A percentile compares a stretch with the other conserved stretches of the same genome.
These are phyloP conservation scores for Parambassis ranga DNA, from an alignment of 2,797 vertebrate genomes.

Conservation along the genomic window DNA sequence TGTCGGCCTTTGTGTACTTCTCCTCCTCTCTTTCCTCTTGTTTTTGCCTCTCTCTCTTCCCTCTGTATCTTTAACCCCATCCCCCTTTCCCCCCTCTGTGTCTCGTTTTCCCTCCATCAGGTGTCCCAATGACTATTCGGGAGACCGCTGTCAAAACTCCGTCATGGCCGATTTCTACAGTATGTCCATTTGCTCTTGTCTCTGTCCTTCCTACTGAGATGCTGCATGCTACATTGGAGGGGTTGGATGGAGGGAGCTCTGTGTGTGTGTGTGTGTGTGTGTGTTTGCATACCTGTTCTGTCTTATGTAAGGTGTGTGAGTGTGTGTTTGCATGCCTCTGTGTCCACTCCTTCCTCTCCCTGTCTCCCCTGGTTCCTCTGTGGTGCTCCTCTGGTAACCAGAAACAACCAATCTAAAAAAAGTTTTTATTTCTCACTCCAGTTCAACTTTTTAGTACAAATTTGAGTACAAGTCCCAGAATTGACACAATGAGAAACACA, in stretches of 20 bases:
- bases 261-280: conserved; percentile 30
- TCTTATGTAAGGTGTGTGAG: conserved; percentile 14
- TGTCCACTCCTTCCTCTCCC: conserved; percentile 50
- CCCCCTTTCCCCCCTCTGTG: conserved; percentile 81
- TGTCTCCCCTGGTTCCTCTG: conserved; percentile 60
- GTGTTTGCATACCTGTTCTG: neutral
- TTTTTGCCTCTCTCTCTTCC: conserved; percentile 44
- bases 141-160: conserved; percentile 99
- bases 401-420: conserved; percentile 16
- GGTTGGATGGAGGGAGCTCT: conserved; percentile 34
- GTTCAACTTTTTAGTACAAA: neutral
- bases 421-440: conserved; percentile 1
- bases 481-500: neutral
- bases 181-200: conserved; percentile 93
- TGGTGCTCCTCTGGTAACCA: conserved; percentile 42
- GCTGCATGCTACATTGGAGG: conserved; percentile 65
- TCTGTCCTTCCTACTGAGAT: conserved; percentile 71
- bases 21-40: conserved; percentile 38
- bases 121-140: conserved; percentile 99
- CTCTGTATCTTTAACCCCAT: conserved; percentile 41
- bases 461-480: neutral
- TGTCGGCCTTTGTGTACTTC: conserved; percentile 56
- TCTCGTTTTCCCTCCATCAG: conserved; percentile 93
- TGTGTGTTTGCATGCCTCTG: conserved; percentile 48
- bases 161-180: conserved; percentile 99